Percentiles rank a stretch among this genome's conserved stretches.
Conservation (phyloP, 2,888 invertebrate species). For the Drosophila mulleri region DNA sequence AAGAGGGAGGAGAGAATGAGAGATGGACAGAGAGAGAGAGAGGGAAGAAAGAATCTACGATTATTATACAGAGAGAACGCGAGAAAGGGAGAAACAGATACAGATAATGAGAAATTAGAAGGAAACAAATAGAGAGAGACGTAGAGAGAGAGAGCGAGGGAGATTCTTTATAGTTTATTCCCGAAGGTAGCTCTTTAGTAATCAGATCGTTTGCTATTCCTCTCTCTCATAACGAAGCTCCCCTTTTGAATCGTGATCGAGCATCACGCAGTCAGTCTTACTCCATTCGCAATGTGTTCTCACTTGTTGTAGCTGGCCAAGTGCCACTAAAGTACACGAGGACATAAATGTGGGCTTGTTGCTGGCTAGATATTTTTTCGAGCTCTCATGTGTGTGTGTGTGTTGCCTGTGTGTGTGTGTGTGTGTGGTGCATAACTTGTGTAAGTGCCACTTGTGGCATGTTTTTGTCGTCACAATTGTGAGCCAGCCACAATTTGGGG, state of each 20-base stretch:
- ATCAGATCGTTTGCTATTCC: too few relatives aligned
- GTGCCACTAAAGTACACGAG: conserved; percentile 42
- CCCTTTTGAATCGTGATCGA: neutral
- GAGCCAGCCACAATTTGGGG: conserved; percentile 33
- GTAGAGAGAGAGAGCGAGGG: neutral
- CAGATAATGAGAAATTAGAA: too few relatives aligned
- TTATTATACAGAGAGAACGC: neutral
- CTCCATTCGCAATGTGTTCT: neutral
- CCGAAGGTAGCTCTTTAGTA: too few relatives aligned
- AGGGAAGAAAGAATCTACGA: too few relatives aligned
- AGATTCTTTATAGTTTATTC: too few relatives aligned
- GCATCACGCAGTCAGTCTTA: neutral
- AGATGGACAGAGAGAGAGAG: neutral
- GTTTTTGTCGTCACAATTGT: conserved; percentile 35
- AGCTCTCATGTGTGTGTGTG: conserved; percentile 9
- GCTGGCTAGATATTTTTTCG: conserved; percentile 12
- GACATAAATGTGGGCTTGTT: conserved; percentile 37
- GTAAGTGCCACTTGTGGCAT: conserved; percentile 41
- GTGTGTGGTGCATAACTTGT: neutral
- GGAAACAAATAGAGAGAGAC: too few relatives aligned
- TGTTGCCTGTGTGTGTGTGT: neutral
- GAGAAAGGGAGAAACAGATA: neutral
- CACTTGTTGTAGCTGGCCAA: conserved; percentile 22
- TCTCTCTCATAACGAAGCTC: too few relatives aligned
- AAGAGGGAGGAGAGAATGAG: neutral